phyloP scores from a whole-genome alignment of 2,888 invertebrate genomes.

The Didymodactylos carnosus region DNA sequence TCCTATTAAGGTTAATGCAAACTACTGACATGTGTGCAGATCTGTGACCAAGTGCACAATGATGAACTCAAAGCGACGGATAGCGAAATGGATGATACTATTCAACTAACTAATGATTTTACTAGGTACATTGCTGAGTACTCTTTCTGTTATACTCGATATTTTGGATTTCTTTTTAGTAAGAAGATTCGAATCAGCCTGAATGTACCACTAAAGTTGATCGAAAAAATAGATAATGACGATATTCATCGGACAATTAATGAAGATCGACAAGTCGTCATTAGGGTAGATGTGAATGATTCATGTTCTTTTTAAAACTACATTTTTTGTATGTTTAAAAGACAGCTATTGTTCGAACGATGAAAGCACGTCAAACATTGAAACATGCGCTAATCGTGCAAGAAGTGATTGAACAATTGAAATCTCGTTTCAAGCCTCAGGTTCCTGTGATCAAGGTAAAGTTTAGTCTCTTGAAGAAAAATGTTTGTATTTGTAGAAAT shows the following conservation, averaged over 20 bases:
- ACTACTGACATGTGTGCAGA: slow-evolving; percentile 41
- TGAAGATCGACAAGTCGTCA: slow-evolving; percentile 87
- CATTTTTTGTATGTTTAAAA: too few relatives aligned
- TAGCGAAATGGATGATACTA: slow-evolving; percentile 21
- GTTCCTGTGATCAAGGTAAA: slow-evolving; percentile 81
- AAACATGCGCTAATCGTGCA: slow-evolving; percentile 77
- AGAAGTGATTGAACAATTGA: slow-evolving; percentile 84
- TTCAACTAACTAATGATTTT: slow-evolving; percentile 27
- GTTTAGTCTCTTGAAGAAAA: not conserved
- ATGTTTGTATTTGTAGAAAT: not conserved
- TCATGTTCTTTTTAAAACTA: too few relatives aligned
- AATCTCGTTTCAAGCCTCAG: slow-evolving; percentile 81
- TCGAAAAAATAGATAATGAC: slow-evolving; percentile 85
- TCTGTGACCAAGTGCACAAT: slow-evolving; percentile 17
- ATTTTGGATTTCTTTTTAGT: slow-evolving; percentile 44
- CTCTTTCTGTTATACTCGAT: not conserved
- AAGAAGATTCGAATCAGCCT: slow-evolving; percentile 94
- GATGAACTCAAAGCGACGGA: slow-evolving; percentile 16
- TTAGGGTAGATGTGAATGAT: slow-evolving; percentile 53
- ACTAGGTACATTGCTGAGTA: slow-evolving; percentile 33
- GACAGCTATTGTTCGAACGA: slow-evolving; percentile 45
- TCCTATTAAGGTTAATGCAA: slow-evolving; percentile 76
- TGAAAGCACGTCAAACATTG: slow-evolving; percentile 90
- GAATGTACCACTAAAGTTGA: slow-evolving; percentile 89
- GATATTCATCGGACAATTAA: slow-evolving; percentile 96